Evolutionary conservation across 2,888 invertebrate genomes (phyloP).

Genomic region (Iphiclides podalirius): DNA sequence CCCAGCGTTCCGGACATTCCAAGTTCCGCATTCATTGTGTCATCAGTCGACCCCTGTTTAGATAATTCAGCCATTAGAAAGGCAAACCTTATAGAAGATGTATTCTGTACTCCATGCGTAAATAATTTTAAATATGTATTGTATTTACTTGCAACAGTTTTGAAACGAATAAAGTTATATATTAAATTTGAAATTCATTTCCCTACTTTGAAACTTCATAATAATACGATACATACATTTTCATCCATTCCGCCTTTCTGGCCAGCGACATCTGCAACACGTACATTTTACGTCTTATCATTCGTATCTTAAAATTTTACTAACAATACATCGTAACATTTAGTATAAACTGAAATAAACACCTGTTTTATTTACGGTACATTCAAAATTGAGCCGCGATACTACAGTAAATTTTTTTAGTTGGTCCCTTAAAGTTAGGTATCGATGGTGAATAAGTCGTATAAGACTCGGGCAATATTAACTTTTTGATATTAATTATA

Average conservation of each 20-base stretch:
- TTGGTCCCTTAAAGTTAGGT: too few relatives aligned
- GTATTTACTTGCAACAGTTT: slow-evolving; percentile 60
- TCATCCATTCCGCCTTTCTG: slow-evolving; percentile 52
- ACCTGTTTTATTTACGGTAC: background rate
- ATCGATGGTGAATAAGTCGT: too few relatives aligned
- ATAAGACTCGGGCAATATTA: too few relatives aligned
- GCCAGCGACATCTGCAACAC: slow-evolving; percentile 50
- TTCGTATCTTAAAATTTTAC: background rate
- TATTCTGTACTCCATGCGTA: slow-evolving; percentile 28
- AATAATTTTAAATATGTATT: background rate
- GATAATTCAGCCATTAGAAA: slow-evolving; percentile 38
- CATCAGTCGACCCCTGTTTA: slow-evolving; percentile 35
- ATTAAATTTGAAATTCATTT: too few relatives aligned
- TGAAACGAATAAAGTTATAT: too few relatives aligned
- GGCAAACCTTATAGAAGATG: slow-evolving; percentile 27
- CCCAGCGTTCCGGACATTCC: slow-evolving; percentile 33
- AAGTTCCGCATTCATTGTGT: slow-evolving; percentile 30
- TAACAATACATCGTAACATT: background rate
- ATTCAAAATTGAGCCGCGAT: too few relatives aligned
- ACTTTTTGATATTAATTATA: too few relatives aligned
- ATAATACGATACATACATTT: slow-evolving; percentile 46
- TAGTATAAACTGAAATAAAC: background rate
- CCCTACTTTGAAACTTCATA: background rate
- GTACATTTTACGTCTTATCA: slow-evolving; percentile 24
- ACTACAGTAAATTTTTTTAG: too few relatives aligned